Conservation (phyloP, 2,113 vertebrate genomes). For the Martes martes region DNA sequence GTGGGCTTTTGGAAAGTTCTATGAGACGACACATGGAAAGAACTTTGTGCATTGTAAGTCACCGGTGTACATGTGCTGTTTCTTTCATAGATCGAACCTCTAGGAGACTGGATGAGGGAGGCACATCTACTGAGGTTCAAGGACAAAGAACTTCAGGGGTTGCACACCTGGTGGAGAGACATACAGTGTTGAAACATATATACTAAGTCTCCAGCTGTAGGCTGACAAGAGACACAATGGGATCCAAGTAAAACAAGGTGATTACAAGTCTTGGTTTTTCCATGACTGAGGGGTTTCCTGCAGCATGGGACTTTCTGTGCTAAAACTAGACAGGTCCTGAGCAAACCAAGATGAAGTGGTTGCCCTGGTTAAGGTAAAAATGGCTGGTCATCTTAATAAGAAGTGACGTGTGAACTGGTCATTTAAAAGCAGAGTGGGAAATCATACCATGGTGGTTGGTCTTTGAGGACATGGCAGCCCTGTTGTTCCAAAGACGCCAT, state of each 20-base stretch:
- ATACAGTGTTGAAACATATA: neutral
- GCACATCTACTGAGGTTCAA: neutral
- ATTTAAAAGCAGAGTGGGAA: neutral
- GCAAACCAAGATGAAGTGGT: neutral
- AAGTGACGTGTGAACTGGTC: neutral
- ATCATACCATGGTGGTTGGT: too few species aligned
- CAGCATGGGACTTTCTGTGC: neutral
- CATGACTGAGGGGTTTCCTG: neutral
- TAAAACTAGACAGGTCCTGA: neutral
- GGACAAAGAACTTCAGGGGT: neutral
- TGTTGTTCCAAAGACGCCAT: neutral
- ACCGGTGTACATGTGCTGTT: neutral
- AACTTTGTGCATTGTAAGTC: neutral
- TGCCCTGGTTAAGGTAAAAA: neutral
- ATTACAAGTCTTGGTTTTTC: neutral
- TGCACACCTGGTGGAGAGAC: fast-evolving
- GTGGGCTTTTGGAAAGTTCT: neutral
- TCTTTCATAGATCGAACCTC: neutral
- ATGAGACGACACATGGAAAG: neutral
- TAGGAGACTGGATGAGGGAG: neutral
- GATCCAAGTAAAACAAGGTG: neutral
- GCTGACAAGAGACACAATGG: neutral
- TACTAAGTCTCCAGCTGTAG: neutral
- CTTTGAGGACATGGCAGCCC: neutral
- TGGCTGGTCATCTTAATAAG: neutral